phyloP scores from a whole-genome alignment of 2,888 invertebrate genomes.

The Limnephilus rhombicus region DNA sequence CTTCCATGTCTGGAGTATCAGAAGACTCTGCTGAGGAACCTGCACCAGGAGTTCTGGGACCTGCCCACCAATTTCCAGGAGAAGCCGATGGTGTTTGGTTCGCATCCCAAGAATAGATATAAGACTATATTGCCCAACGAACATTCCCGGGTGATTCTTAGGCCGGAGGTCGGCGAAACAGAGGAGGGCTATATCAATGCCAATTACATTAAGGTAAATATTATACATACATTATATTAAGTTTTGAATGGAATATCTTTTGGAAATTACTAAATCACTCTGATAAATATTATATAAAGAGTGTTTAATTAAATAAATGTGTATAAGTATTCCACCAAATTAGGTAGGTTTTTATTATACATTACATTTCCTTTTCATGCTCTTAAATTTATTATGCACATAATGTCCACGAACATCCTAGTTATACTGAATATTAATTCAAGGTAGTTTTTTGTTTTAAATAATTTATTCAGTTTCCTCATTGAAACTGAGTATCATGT shows the following conservation, averaged over 20 bases:
- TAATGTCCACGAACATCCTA: background rate
- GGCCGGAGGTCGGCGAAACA: conserved; percentile 74
- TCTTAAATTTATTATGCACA: background rate
- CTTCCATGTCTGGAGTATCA: conserved; percentile 80
- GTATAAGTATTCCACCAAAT: background rate
- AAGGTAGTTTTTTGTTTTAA: background rate
- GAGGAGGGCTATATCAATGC: conserved; percentile 93
- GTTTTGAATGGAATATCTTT: no score
- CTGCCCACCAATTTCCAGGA: conserved; percentile 95
- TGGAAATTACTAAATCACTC: no score
- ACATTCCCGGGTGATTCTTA: conserved; percentile 88
- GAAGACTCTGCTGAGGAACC: conserved; percentile 79
- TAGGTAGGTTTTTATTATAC: background rate
- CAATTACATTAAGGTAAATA: conserved; percentile 91
- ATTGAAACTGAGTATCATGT: background rate
- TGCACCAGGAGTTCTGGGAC: conserved; percentile 96
- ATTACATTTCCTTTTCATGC: background rate
- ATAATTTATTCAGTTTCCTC: background rate
- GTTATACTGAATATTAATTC: background rate
- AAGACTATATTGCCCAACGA: conserved; percentile 94
- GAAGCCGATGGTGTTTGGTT: conserved; percentile 92
- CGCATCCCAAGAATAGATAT: conserved; percentile 93
- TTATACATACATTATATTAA: background rate
- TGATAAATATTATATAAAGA: no score
- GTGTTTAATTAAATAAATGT: no score